Conservation (phyloP, 2,113 vertebrate species). For the Bambusicola thoracicus region DNA sequence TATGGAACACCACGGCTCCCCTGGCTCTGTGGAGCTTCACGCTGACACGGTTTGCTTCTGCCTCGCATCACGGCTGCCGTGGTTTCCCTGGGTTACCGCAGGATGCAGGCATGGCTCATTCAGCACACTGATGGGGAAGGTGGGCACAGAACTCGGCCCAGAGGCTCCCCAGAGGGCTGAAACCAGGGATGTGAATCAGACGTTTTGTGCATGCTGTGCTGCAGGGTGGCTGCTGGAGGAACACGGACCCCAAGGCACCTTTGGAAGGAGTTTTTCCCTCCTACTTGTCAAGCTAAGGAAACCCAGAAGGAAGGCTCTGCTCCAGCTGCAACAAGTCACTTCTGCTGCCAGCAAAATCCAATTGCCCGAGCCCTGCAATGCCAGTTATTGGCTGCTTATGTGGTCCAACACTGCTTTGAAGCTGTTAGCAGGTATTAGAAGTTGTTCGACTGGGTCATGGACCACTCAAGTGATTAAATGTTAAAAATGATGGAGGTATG, state of each 20-base stretch:
- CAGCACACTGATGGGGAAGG: accelerated
- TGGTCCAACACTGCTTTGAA: accelerated
- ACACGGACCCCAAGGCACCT: background rate
- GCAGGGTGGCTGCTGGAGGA: background rate
- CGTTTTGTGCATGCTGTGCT: background rate
- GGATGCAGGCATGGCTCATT: background rate
- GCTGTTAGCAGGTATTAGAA: background rate
- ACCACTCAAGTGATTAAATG: background rate
- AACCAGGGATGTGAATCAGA: background rate
- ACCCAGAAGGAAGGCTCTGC: background rate
- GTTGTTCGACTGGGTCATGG: background rate
- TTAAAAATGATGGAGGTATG: background rate
- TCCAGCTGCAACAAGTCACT: background rate
- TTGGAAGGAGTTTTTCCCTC: background rate
- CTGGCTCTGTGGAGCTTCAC: background rate
- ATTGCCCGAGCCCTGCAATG: background rate
- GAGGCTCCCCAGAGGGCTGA: background rate
- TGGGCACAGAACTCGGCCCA: background rate
- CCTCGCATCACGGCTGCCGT: background rate
- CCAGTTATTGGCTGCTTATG: background rate
- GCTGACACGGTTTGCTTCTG: background rate
- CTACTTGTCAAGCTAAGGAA: background rate
- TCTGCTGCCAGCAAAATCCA: background rate
- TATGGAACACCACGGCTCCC: background rate
- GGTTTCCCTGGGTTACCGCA: conserved; percentile 54